phyloP scores from a whole-genome alignment of 1,140 invertebrate genomes.

The Cydia splendana region DNA sequence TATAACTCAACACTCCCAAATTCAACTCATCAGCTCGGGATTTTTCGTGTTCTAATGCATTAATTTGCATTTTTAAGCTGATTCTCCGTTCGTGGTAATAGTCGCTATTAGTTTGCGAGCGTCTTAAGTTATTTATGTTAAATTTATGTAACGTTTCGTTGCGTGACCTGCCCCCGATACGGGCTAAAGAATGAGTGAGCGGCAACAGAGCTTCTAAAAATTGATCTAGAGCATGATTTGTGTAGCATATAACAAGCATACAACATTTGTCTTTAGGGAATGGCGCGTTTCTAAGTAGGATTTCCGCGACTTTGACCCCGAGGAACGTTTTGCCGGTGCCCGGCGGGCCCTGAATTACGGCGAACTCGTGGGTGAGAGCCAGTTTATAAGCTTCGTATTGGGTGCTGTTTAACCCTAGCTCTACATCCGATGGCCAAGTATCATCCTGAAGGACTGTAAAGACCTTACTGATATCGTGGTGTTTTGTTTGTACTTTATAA shows the following conservation, averaged over 20 bases:
- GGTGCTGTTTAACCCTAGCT: slow-evolving; percentile 80
- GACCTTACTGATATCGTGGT: slow-evolving; percentile 43
- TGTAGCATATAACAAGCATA: slow-evolving; percentile 90
- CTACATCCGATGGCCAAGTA: slow-evolving; percentile 67
- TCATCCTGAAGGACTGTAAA: slow-evolving; percentile 48
- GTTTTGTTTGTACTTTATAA: background rate
- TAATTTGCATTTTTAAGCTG: slow-evolving; percentile 35
- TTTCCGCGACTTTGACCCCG: slow-evolving; percentile 83
- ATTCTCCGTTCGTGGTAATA: slow-evolving; percentile 37
- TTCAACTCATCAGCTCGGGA: slow-evolving; percentile 45
- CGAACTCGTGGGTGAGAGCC: slow-evolving; percentile 83
- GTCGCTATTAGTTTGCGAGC: slow-evolving; percentile 43
- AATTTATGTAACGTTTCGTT: slow-evolving; percentile 79
- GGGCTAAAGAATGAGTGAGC: slow-evolving; percentile 81
- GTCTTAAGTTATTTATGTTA: slow-evolving; percentile 70
- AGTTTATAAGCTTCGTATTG: slow-evolving; percentile 82
- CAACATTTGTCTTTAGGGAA: slow-evolving; percentile 61
- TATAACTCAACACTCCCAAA: slow-evolving; percentile 45
- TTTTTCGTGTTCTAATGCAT: slow-evolving; percentile 42
- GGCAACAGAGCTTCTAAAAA: slow-evolving; percentile 88
- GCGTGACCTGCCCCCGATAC: slow-evolving; percentile 87
- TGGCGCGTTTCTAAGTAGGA: slow-evolving; percentile 79
- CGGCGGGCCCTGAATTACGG: slow-evolving; percentile 90
- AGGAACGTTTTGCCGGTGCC: slow-evolving; percentile 91
- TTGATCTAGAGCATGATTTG: slow-evolving; percentile 94